Evolutionary conservation across 92 coral and sea anemone genomes (phyloP).

Genomic region (Plumapathes pennacea): DNA sequence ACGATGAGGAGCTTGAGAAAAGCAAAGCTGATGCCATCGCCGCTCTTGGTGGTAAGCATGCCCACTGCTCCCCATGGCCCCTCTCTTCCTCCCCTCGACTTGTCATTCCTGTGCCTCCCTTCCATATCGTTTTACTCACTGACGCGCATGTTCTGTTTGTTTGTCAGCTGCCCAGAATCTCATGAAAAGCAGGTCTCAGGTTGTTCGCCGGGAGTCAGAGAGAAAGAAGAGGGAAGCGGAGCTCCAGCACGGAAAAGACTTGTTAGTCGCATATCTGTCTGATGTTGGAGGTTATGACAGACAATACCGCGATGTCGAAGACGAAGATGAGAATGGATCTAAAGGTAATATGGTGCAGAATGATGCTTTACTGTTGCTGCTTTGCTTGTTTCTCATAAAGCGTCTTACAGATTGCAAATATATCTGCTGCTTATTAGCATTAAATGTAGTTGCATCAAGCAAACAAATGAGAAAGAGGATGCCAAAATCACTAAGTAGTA

Average conservation of each 20-base stretch:
- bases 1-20: conserved; percentile 69
- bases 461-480: too few species aligned
- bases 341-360: too few species aligned
- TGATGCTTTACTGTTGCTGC: too few species aligned
- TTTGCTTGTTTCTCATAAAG: too few species aligned
- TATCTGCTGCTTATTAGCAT: too few species aligned
- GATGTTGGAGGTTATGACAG: conserved; percentile 96
- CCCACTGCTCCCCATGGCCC: too few species aligned
- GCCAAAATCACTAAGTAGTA: too few species aligned
- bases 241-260: conserved; percentile 66
- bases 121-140: not conserved
- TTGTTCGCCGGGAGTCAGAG: conserved; percentile 27
- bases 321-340: conserved; percentile 63
- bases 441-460: too few species aligned
- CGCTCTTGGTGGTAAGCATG: conserved; percentile 72
- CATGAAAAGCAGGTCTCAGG: conserved; percentile 57
- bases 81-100: conserved; percentile 1
- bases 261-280: conserved; percentile 90
- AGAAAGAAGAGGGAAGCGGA: conserved; percentile 72
- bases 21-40: conserved; percentile 66
- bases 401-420: too few species aligned
- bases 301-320: conserved; percentile 80
- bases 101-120: not conserved
- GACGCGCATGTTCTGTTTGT: not conserved
- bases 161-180: conserved; percentile 76